phyloP scores from a whole-genome alignment of 2,113 vertebrate genomes.

The Chloroceryle aenea region DNA sequence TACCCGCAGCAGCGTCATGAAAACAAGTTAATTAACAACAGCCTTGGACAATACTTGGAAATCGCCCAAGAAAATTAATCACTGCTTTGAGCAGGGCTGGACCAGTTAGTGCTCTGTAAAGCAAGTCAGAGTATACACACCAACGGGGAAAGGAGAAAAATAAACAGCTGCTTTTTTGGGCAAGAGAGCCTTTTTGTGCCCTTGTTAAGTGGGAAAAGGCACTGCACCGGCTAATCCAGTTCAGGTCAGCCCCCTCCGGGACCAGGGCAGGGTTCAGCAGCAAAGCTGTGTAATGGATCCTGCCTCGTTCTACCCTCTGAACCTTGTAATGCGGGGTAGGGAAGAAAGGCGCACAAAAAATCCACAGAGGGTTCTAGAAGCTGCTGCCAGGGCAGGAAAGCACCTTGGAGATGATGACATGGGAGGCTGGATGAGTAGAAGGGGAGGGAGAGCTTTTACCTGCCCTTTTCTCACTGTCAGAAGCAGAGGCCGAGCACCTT shows the following conservation, averaged over 20 bases:
- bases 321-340: accelerated
- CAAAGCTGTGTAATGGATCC: background rate
- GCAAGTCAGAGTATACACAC: too few relatives aligned
- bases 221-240: too few relatives aligned
- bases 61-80: background rate
- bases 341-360: background rate
- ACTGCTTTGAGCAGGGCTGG: background rate
- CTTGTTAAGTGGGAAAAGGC: background rate
- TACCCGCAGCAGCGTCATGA: background rate
- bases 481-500: background rate
- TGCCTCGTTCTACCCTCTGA: background rate
- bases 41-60: background rate
- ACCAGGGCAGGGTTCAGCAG: background rate
- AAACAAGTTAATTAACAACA: background rate
- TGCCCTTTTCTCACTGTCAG: background rate
- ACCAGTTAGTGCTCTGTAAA: background rate
- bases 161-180: background rate
- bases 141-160: background rate
- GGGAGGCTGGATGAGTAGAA: background rate
- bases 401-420: background rate
- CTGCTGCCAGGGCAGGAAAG: background rate
- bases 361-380: background rate
- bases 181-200: background rate
- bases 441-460: background rate
- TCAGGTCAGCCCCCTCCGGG: accelerated